Conservation (phyloP, 2,888 invertebrate genomes). For the Syritta pipiens region DNA sequence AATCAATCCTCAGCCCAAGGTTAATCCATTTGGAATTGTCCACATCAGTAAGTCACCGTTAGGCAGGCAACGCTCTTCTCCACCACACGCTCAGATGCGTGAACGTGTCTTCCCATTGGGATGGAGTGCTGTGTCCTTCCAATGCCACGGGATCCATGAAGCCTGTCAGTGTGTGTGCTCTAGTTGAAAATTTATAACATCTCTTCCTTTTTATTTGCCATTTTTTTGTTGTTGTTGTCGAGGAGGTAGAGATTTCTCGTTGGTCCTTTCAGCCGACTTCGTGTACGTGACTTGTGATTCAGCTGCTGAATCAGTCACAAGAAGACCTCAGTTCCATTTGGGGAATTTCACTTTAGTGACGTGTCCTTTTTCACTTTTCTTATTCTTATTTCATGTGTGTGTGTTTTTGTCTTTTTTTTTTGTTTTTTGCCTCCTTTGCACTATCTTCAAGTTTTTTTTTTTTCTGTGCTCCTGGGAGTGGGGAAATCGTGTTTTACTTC, state of each 20-base stretch:
- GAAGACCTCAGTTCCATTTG: constrained; percentile 27
- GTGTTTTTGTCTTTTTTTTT: constrained; percentile 19
- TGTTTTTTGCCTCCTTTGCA: constrained; percentile 11
- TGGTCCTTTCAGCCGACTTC: background rate
- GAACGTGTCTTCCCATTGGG: constrained; percentile 13
- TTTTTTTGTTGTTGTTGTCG: constrained; percentile 2
- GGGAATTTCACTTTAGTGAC: constrained; percentile 47
- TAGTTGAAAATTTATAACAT: constrained; percentile 55
- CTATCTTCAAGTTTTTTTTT: constrained; percentile 4
- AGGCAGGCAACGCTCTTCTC: background rate
- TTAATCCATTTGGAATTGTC: constrained; percentile 51
- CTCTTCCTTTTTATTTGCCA: constrained; percentile 12
- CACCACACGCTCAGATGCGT: constrained; percentile 32
- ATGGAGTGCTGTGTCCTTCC: background rate
- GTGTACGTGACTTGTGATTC: constrained; percentile 51
- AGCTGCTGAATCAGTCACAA: constrained; percentile 28
- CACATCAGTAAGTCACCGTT: constrained; percentile 20
- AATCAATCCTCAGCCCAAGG: constrained; percentile 55
- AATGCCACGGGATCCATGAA: background rate
- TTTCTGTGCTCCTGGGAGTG: constrained; percentile 18
- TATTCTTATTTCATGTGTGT: background rate
- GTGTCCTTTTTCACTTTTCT: constrained; percentile 46
- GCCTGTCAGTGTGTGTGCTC: background rate
- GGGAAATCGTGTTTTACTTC: too few relatives aligned
- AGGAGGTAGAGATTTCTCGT: background rate